Conservation (phyloP, 2,113 vertebrate species). For the Columba livia region DNA sequence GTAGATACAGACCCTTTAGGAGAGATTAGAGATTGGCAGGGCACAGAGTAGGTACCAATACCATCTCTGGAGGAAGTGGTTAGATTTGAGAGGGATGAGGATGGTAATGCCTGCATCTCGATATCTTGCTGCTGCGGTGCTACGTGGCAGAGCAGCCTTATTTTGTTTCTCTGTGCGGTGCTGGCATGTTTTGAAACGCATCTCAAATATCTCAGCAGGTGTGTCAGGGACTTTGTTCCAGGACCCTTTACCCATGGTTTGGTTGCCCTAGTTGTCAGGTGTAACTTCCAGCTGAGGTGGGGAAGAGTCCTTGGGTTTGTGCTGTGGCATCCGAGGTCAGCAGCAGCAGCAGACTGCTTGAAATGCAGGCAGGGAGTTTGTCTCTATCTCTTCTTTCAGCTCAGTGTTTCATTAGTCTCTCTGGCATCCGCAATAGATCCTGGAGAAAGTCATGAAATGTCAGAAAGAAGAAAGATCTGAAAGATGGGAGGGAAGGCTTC, state of each 20-base stretch:
- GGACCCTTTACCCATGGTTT: neutral
- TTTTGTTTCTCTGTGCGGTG: neutral
- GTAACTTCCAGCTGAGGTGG: neutral
- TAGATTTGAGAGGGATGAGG: neutral
- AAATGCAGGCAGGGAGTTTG: neutral
- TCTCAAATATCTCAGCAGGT: neutral
- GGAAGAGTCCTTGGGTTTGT: neutral
- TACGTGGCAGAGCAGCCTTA: neutral
- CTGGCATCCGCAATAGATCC: neutral
- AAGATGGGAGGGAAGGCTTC: neutral
- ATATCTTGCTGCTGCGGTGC: neutral
- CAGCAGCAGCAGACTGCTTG: neutral
- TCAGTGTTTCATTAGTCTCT: neutral
- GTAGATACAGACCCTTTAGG: neutral
- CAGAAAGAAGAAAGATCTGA: neutral
- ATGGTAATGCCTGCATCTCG: neutral
- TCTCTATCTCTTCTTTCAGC: neutral
- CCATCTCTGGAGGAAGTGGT: neutral
- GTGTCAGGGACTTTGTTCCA: neutral
- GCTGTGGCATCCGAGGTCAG: neutral
- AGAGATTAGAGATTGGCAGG: neutral
- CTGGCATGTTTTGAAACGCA: fast-evolving
- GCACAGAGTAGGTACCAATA: neutral
- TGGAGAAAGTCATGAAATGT: fast-evolving
- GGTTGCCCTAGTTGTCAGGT: neutral